These are phyloP conservation scores for Koerneria pararmatus DNA, from an alignment of 2,888 invertebrate species.

Conservation along the genomic window DNA sequence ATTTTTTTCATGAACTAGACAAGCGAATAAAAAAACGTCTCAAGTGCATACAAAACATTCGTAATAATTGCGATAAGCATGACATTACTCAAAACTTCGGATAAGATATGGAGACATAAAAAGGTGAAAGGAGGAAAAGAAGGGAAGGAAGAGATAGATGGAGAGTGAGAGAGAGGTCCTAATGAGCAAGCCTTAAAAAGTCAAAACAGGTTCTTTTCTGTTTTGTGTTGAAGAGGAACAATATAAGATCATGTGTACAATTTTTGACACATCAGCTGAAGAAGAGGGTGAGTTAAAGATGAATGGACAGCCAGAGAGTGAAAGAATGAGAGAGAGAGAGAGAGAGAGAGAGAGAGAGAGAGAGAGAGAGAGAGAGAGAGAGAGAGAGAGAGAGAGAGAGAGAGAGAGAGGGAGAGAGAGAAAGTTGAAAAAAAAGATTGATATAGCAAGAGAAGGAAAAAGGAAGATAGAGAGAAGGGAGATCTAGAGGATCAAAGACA, in stretches of 20 bases:
- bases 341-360: slow-evolving; percentile 11
- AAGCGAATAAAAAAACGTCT: no score
- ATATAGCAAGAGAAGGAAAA: background rate
- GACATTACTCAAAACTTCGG: background rate
- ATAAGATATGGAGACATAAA: background rate
- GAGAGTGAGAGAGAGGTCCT: background rate
- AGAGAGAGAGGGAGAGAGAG: slow-evolving; percentile 1
- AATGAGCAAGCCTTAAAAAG: no score
- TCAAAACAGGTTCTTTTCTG: no score
- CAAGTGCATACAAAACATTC: no score
- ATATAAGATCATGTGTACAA: no score
- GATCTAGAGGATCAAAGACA: slow-evolving; percentile 1
- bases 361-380: slow-evolving; percentile 17
- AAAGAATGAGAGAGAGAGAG: background rate
- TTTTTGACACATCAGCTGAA: no score
- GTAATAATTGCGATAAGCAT: slow-evolving; percentile 11
- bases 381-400: slow-evolving; percentile 17
- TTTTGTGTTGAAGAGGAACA: no score
- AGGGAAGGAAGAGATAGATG: background rate
- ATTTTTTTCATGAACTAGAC: no score
- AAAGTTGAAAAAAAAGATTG: background rate
- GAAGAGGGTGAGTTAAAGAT: background rate
- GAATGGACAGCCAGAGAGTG: background rate
- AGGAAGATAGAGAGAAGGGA: background rate
- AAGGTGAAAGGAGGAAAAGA: slow-evolving; percentile 2